Evolutionary conservation across 2,113 vertebrate genomes (phyloP), one percentile per base, ranked within the genome.

Genomic region (Perca flavescens): DNA sequence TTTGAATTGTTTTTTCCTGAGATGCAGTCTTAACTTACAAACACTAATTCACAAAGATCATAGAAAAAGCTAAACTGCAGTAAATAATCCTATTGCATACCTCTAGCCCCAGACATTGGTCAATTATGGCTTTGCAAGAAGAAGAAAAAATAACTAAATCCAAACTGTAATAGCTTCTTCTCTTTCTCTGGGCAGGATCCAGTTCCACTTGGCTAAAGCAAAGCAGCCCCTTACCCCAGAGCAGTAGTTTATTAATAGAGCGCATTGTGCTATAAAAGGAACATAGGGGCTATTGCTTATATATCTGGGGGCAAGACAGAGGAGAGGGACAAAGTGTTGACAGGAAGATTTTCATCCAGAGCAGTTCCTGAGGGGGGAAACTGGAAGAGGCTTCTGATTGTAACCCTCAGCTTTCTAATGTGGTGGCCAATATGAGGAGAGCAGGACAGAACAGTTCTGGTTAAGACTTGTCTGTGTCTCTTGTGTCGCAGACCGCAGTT

Each of bases 221-320:
- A 72, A 81, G 74, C 82, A 64, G 68, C 64, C 88, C 64, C 74
- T 77, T 77, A 80, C 82, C 77, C 82, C 54, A 54, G 63, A 58
- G 84, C 60, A 74, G 72, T 1, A 56, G 81, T 78, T 86, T 89
- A 92, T 92, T 90, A 92, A 94, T 88, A 89, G 86, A 91, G 71
- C 78, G 89, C 83, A 91, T 92, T 94, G 90, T 93, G 88, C 88
- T 90, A 82, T 77, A 90, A 89, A 92, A 83, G 84, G 88, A 93
- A 91, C 50, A 84, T 65, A 17, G 79, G 69, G 70, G 67, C 73
- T 85, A 71, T 65, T 73, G 81, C 74, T 82, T 84, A 83, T 80
- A 76, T 84, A 80, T 83, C 66, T 65, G 64, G 74, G 74, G 80
- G 80, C 10, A 74, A 74, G 66, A 89, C 78, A 68, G 74, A 84